These are phyloP conservation scores for Poeciliopsis infans DNA, from an alignment of 2,797 vertebrate species.

Conservation along the genomic window DNA sequence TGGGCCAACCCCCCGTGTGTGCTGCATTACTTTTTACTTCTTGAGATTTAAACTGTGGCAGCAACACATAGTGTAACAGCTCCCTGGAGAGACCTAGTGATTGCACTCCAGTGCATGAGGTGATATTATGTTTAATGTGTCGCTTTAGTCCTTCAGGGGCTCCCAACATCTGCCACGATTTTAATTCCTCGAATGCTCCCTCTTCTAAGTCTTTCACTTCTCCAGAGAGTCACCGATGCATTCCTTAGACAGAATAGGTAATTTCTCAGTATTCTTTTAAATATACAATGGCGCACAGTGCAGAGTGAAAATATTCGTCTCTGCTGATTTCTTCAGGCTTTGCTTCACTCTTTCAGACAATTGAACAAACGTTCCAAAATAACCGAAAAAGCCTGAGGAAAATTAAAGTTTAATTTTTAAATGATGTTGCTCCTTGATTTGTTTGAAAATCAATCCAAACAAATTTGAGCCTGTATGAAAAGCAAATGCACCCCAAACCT, in stretches of 20 bases:
- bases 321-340: background rate
- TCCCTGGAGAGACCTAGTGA: conserved; percentile 71
- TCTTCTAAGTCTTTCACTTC: conserved; percentile 39
- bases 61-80: conserved; percentile 72
- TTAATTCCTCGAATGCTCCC: conserved; percentile 57
- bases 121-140: conserved; percentile 82
- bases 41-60: conserved; percentile 74
- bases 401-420: background rate
- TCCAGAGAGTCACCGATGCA: conserved; percentile 25
- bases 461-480: background rate
- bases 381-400: background rate
- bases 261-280: background rate
- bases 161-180: conserved; percentile 72
- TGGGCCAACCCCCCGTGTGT: conserved; percentile 54
- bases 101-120: conserved; percentile 72
- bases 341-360: conserved; percentile 1
- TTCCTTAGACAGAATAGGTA: conserved; percentile 17
- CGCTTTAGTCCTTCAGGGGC: conserved; percentile 72
- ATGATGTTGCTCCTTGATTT: background rate
- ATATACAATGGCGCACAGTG: background rate
- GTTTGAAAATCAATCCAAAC: background rate
- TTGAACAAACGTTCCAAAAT: background rate
- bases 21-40: conserved; percentile 66
- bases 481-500: background rate
- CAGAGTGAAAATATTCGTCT: background rate